phyloP scores from a whole-genome alignment of 2,113 vertebrate species.

The Oxyruncus cristatus region DNA sequence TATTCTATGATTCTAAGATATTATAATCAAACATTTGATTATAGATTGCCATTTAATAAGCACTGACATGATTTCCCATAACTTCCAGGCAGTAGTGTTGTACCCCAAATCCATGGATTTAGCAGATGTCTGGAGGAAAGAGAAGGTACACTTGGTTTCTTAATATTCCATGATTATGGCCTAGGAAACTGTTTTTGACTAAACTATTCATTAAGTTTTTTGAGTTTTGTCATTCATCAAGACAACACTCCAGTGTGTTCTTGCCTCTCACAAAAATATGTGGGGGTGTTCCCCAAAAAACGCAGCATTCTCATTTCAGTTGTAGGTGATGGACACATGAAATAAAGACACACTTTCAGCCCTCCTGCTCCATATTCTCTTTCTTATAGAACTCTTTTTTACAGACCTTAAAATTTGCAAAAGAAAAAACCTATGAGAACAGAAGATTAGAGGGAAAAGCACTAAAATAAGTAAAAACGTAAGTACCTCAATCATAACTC shows the following conservation, averaged over 20 bases:
- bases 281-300: neutral
- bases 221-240: neutral
- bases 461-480: constrained; percentile 1
- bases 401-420: neutral
- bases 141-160: neutral
- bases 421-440: neutral
- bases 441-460: neutral
- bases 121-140: neutral
- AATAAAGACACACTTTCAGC: neutral
- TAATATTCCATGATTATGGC: neutral
- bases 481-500: neutral
- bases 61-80: neutral
- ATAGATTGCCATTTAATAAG: neutral
- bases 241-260: neutral
- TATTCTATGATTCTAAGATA: neutral
- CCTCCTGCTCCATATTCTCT: neutral
- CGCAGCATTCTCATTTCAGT: neutral
- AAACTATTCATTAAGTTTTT: neutral
- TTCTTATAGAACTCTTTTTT: neutral
- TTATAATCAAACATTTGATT: neutral
- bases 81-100: neutral
- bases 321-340: neutral
- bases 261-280: neutral
- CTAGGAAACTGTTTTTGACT: neutral
- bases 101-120: neutral